These are phyloP conservation scores for human (Homo sapiens) DNA, from an alignment of 2,113 vertebrate genomes.

Conservation along the genomic window DNA sequence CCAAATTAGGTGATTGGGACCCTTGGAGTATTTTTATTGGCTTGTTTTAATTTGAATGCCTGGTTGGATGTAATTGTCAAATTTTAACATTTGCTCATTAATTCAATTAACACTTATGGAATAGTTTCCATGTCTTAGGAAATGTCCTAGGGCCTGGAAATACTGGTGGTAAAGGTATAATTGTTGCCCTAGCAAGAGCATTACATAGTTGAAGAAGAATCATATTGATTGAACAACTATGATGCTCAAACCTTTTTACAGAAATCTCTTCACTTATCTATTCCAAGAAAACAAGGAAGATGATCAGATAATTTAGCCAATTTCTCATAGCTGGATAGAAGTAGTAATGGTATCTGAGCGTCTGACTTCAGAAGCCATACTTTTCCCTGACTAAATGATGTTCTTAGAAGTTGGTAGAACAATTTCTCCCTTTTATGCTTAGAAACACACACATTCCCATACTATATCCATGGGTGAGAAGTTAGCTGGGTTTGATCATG, in stretches of 20 bases:
- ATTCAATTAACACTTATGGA: not conserved
- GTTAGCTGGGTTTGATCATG: not conserved
- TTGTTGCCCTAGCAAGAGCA: not conserved
- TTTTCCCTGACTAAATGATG: not conserved
- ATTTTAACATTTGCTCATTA: not conserved
- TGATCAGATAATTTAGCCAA: not conserved
- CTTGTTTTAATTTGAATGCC: not conserved
- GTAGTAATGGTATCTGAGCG: not conserved
- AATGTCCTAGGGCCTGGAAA: not conserved
- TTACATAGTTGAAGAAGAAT: not conserved
- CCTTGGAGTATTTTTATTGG: not conserved
- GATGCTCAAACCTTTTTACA: not conserved
- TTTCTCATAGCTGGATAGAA: not conserved
- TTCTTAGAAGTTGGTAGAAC: not conserved
- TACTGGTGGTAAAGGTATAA: not conserved
- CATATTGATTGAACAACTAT: not conserved
- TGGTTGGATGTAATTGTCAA: not conserved
- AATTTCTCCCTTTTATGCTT: not conserved
- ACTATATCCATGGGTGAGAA: not conserved
- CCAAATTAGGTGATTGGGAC: not conserved
- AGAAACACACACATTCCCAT: not conserved
- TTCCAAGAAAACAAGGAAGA: slow-evolving; percentile 2
- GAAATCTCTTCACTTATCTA: not conserved
- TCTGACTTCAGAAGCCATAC: not conserved
- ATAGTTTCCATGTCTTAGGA: not conserved